Evolutionary conservation across 2,888 invertebrate species (phyloP).

Genomic region (Mongoloraphidia duomilia): DNA sequence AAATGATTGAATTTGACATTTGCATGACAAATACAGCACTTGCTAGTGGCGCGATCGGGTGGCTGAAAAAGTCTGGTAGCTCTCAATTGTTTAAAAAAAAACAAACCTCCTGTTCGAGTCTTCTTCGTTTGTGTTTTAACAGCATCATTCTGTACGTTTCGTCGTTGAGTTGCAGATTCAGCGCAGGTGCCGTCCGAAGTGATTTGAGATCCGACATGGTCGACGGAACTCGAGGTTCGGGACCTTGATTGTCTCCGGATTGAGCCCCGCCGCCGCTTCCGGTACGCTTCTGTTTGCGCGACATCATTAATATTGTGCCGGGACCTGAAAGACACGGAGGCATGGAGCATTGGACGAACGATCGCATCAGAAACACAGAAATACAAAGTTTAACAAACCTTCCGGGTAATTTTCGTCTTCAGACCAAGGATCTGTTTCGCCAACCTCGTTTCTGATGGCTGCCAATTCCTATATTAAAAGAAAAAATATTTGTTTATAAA

Average conservation of each 20-base stretch:
- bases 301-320: constrained; percentile 18
- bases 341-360: too few relatives aligned
- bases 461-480: constrained; percentile 47
- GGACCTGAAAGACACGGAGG: not conserved
- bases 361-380: not conserved
- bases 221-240: constrained; percentile 29
- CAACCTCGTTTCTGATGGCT: constrained; percentile 54
- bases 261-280: constrained; percentile 27
- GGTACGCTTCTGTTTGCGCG: constrained; percentile 43
- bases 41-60: too few relatives aligned
- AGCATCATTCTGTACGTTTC: constrained; percentile 56
- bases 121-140: constrained; percentile 52
- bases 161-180: constrained; percentile 36
- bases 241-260: constrained; percentile 23
- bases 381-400: constrained; percentile 24
- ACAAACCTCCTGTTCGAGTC: constrained; percentile 51
- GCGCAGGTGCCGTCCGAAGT: constrained; percentile 24
- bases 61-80: too few relatives aligned
- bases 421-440: constrained; percentile 45
- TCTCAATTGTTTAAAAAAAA: constrained; percentile 2
- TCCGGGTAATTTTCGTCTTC: constrained; percentile 69
- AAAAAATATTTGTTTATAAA: too few relatives aligned
- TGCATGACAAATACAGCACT: too few relatives aligned
- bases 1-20: too few relatives aligned
- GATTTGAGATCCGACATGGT: constrained; percentile 25